Evolutionary conservation across 2,797 vertebrate genomes (phyloP).

Genomic region (Ctenopoma kingsleyae): DNA sequence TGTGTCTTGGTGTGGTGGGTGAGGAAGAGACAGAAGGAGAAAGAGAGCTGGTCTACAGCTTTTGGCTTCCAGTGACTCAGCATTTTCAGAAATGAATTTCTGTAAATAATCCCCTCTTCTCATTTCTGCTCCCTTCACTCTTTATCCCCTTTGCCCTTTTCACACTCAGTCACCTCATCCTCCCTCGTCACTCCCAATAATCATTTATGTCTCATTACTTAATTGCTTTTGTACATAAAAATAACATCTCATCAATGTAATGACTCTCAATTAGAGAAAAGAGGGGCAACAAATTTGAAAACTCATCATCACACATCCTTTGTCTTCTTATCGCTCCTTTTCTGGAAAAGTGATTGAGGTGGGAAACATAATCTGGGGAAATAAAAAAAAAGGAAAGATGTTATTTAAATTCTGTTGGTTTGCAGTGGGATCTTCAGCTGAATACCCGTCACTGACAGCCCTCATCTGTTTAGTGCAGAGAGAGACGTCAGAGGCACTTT

Average conservation of each 20-base stretch:
- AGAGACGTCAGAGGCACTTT: slow-evolving; percentile 74
- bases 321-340: slow-evolving; percentile 36
- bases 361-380: slow-evolving; percentile 51
- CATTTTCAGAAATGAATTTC: slow-evolving; percentile 68
- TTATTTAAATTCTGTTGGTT: slow-evolving; percentile 57
- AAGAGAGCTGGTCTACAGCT: slow-evolving; percentile 58
- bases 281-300: slow-evolving; percentile 49
- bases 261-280: slow-evolving; percentile 67
- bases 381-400: slow-evolving; percentile 14
- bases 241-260: slow-evolving; percentile 74
- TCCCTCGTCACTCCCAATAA: slow-evolving; percentile 45
- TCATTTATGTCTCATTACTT: slow-evolving; percentile 77
- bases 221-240: slow-evolving; percentile 75
- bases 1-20: slow-evolving; percentile 60
- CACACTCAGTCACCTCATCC: slow-evolving; percentile 29
- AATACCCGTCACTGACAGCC: slow-evolving; percentile 63
- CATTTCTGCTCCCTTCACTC: slow-evolving; percentile 56
- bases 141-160: slow-evolving; percentile 64
- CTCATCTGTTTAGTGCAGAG: slow-evolving; percentile 74
- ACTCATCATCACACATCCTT: slow-evolving; percentile 57
- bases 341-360: slow-evolving; percentile 43
- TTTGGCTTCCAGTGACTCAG: slow-evolving; percentile 75
- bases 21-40: slow-evolving; percentile 53
- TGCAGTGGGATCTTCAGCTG: slow-evolving; percentile 50
- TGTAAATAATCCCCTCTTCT: slow-evolving; percentile 77